Conservation (phyloP, 2,113 vertebrate genomes). For the Monarcha castaneiventris region DNA sequence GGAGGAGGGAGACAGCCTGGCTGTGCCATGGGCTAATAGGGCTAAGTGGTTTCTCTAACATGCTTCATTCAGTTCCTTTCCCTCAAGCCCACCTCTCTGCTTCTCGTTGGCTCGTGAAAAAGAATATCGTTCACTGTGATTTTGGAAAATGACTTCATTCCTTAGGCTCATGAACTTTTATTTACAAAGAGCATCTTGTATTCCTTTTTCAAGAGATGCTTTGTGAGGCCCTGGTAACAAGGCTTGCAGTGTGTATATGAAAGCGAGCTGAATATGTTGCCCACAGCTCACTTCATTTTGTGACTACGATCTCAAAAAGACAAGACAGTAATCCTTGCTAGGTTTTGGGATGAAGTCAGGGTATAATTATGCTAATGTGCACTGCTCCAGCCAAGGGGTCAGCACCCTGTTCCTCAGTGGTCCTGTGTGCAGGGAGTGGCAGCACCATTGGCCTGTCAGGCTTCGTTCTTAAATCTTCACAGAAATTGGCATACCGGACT, state of each 20-base stretch:
- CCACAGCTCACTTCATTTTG: constrained; percentile 58
- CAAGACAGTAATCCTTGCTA: constrained; percentile 43
- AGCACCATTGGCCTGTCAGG: neutral
- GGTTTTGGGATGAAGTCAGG: neutral
- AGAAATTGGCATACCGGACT: rapidly evolving
- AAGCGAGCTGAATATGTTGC: constrained; percentile 48
- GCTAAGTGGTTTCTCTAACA: constrained; percentile 13
- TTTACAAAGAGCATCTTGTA: constrained; percentile 85
- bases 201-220: constrained; percentile 78
- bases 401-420: neutral
- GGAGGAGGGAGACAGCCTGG: neutral
- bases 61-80: constrained; percentile 26
- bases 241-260: constrained; percentile 74
- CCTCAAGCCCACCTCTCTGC: constrained; percentile 37
- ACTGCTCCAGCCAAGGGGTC: neutral
- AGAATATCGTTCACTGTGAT: constrained; percentile 62
- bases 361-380: neutral
- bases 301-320: constrained; percentile 40
- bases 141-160: constrained; percentile 78
- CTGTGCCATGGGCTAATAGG: constrained; percentile 1
- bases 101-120: constrained; percentile 2
- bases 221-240: constrained; percentile 78
- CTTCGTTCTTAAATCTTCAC: neutral
- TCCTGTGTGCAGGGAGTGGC: neutral
- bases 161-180: constrained; percentile 79